Percentiles rank a stretch among this genome's conserved stretches.
Evolutionary conservation across 2,888 invertebrate genomes (phyloP).

Genomic region (Yponomeuta sedellus): DNA sequence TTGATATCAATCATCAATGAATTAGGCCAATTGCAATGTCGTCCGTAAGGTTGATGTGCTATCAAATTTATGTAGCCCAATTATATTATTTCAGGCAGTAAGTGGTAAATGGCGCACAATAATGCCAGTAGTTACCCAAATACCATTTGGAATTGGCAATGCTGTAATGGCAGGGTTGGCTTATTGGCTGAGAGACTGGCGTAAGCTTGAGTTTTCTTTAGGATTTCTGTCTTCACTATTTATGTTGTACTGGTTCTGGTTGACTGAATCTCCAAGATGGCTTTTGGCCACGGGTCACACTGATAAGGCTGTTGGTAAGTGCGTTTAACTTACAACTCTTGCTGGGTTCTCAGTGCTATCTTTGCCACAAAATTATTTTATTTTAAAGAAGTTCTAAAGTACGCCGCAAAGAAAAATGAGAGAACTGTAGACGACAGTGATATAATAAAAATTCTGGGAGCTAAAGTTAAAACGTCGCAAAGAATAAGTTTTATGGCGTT

Average conservation of each 20-base stretch:
- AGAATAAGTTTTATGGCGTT: conserved; percentile 57
- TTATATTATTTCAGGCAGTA: conserved; percentile 52
- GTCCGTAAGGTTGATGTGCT: no score
- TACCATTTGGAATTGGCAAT: conserved; percentile 79
- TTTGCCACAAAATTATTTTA: not conserved
- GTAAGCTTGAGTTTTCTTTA: conserved; percentile 73
- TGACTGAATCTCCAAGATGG: conserved; percentile 81
- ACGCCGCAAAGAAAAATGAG: conserved; percentile 46
- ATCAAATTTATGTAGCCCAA: no score
- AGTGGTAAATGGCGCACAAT: conserved; percentile 78
- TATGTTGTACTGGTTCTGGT: conserved; percentile 61
- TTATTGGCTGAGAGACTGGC: conserved; percentile 78
- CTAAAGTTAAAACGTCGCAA: conserved; percentile 25
- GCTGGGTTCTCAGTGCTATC: not conserved
- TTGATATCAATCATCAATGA: no score
- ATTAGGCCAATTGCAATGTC: no score
- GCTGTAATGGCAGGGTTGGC: conserved; percentile 75
- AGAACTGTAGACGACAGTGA: conserved; percentile 31
- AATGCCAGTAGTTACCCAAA: conserved; percentile 78
- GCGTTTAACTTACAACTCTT: conserved; percentile 13
- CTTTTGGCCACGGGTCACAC: conserved; percentile 71
- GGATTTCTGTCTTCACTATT: conserved; percentile 69
- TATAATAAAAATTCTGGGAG: conserved; percentile 29
- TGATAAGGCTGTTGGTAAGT: conserved; percentile 62
- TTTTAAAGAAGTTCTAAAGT: conserved; percentile 43